Evolutionary conservation across 2,888 invertebrate genomes (phyloP).

Genomic region (Microdon myrmicae): DNA sequence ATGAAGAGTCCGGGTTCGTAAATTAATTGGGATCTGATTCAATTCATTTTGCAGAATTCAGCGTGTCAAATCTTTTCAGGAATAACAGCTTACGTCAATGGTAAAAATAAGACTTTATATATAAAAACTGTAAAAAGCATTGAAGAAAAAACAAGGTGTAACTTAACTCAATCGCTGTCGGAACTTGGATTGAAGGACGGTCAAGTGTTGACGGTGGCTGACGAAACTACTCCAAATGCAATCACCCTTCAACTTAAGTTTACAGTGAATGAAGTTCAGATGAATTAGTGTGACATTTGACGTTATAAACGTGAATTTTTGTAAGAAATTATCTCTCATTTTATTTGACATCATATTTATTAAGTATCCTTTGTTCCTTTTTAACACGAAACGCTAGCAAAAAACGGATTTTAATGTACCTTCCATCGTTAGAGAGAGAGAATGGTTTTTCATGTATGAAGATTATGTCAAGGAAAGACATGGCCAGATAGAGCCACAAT

Average conservation of each 20-base stretch:
- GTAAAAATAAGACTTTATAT: constrained; percentile 91
- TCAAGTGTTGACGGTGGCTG: constrained; percentile 89
- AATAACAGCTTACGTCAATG: constrained; percentile 82
- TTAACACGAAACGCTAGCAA: too few relatives aligned
- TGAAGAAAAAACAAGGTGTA: constrained; percentile 87
- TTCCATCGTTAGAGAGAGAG: too few relatives aligned
- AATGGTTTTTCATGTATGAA: too few relatives aligned
- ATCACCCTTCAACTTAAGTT: constrained; percentile 81
- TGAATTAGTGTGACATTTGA: constrained; percentile 58
- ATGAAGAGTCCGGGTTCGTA: constrained; percentile 83
- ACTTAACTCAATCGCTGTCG: constrained; percentile 85
- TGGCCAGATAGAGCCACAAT: too few relatives aligned
- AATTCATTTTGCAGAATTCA: neutral
- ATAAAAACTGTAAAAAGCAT: constrained; percentile 92
- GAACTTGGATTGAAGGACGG: constrained; percentile 89
- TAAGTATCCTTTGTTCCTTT: too few relatives aligned
- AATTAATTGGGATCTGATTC: neutral
- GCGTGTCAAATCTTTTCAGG: constrained; percentile 66
- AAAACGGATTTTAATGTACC: too few relatives aligned
- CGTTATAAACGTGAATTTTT: too few relatives aligned
- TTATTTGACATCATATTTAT: too few relatives aligned
- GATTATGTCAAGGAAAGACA: too few relatives aligned
- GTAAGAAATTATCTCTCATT: too few relatives aligned
- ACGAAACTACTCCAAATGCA: constrained; percentile 87
- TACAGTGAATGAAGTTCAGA: constrained; percentile 70